Evolutionary conservation across 1,140 invertebrate genomes (phyloP).

Genomic region (Medauroidea extradentata): DNA sequence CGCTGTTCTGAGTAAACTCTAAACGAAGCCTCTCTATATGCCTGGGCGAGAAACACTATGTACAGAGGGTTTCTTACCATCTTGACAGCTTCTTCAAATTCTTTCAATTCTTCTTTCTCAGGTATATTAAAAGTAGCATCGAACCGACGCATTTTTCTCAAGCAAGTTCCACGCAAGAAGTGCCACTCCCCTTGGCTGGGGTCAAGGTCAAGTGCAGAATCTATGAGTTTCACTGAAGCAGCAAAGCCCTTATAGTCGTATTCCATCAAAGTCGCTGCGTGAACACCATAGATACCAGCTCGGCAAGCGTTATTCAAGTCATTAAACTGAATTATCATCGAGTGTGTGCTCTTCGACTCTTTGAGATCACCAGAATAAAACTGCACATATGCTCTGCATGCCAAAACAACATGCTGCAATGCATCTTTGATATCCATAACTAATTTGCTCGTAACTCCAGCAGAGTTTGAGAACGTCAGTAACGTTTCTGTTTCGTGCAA

Average conservation of each 20-base stretch:
- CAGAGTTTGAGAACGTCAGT: neutral
- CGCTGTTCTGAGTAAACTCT: neutral
- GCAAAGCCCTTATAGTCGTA: neutral
- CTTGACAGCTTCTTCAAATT: neutral
- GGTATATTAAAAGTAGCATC: neutral
- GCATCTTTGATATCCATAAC: neutral
- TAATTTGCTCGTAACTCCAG: neutral
- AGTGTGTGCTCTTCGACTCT: neutral
- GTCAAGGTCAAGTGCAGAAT: neutral
- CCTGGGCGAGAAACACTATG: neutral
- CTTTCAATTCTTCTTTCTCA: neutral
- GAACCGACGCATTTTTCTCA: neutral
- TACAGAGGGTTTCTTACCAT: neutral
- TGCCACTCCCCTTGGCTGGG: slow-evolving; percentile 2
- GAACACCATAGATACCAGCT: neutral
- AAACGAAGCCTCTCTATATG: neutral
- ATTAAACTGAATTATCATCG: neutral
- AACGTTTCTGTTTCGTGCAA: neutral
- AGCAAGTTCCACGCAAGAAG: neutral
- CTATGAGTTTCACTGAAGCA: neutral
- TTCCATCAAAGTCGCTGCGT: neutral
- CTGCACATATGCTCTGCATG: neutral
- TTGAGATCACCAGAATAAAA: neutral
- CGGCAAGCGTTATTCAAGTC: neutral
- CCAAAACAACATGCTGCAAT: neutral